These are phyloP conservation scores for Cryptosula pallasiana DNA, from an alignment of 2,888 invertebrate species.

Conservation along the genomic window DNA sequence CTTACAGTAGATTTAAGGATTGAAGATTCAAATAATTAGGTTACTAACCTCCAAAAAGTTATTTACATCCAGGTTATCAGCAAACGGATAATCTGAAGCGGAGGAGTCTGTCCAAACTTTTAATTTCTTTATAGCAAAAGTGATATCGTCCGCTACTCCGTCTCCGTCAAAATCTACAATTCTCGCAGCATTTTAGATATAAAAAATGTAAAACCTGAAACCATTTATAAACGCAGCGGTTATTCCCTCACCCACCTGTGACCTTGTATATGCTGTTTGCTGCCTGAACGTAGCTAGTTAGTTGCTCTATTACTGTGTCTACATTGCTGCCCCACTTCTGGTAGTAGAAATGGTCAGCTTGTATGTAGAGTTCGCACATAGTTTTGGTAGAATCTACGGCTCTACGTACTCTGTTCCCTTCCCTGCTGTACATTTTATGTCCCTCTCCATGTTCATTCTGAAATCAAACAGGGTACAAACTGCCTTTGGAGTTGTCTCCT, in stretches of 20 bases:
- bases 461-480: no score
- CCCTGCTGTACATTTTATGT: not conserved
- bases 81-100: conserved; percentile 81
- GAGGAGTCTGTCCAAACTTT: conserved; percentile 86
- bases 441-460: no score
- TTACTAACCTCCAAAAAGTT: conserved; percentile 36
- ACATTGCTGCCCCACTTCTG: conserved; percentile 55
- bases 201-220: no score
- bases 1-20: no score
- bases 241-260: conserved; percentile 48
- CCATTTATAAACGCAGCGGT: no score
- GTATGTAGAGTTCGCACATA: conserved; percentile 39
- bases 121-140: conserved; percentile 91
- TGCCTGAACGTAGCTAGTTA: conserved; percentile 88
- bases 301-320: conserved; percentile 89
- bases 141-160: conserved; percentile 83
- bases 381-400: conserved; percentile 72
- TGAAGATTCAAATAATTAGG: no score
- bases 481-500: no score
- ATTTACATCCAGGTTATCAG: conserved; percentile 51
- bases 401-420: conserved; percentile 25
- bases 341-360: conserved; percentile 40
- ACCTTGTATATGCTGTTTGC: conserved; percentile 63
- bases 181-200: not conserved
- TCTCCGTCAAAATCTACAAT: conserved; percentile 86